phyloP scores from a whole-genome alignment of 2,113 vertebrate genomes.

The Phalacrocorax aristotelis region DNA sequence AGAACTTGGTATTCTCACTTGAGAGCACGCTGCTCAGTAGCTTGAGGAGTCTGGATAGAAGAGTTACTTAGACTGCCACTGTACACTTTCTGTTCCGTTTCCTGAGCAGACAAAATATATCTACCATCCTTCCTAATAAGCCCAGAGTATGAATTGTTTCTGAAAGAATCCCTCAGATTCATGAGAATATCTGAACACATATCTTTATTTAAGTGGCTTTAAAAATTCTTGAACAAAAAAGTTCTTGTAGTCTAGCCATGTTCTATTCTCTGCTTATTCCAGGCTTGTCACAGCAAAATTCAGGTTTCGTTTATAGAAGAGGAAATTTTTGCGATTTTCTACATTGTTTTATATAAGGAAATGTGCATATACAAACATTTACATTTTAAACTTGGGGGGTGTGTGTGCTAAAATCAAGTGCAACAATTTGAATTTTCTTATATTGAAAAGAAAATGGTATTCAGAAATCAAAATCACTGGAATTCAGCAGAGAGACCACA shows the following conservation, averaged over 20 bases:
- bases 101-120: not conserved
- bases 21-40: not conserved
- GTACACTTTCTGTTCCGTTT: not conserved
- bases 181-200: not conserved
- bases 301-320: not conserved
- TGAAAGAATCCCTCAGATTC: not conserved
- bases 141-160: not conserved
- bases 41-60: not conserved
- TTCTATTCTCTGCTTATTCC: not conserved
- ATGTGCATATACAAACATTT: not conserved
- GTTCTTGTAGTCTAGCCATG: not conserved
- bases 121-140: not conserved
- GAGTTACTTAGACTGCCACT: not conserved
- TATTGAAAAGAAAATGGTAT: not conserved
- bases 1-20: not conserved
- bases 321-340: not conserved
- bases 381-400: not conserved
- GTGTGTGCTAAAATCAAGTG: not conserved
- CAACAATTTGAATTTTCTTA: accelerated
- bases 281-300: not conserved
- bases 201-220: not conserved
- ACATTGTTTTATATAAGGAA: not conserved
- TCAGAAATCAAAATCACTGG: not conserved
- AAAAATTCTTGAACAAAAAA: not conserved
- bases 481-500: not conserved